Conservation (phyloP, 1,140 invertebrate species). For the Callitettix versicolor region DNA sequence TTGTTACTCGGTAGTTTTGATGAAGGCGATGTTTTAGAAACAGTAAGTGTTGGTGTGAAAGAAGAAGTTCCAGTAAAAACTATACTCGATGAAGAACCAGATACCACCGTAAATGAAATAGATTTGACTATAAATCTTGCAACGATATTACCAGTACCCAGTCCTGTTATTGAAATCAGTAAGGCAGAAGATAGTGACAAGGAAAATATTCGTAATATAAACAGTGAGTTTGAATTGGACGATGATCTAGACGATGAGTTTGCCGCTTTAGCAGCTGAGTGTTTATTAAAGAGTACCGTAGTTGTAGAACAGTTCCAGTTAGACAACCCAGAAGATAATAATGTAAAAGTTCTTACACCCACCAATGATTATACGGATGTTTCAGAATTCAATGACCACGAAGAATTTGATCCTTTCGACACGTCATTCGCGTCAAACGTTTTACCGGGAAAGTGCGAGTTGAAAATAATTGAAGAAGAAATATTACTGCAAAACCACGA, state of each 20-base stretch:
- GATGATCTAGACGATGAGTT: slow-evolving; percentile 56
- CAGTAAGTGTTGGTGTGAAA: slow-evolving; percentile 24
- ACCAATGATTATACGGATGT: neutral
- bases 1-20: slow-evolving; percentile 58
- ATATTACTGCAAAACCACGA: slow-evolving; percentile 28
- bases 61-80: slow-evolving; percentile 43
- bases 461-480: slow-evolving; percentile 50
- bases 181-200: neutral
- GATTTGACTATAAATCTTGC: slow-evolving; percentile 15
- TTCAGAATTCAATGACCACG: slow-evolving; percentile 24
- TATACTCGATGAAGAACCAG: slow-evolving; percentile 60
- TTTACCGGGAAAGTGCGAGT: slow-evolving; percentile 52
- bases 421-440: slow-evolving; percentile 72
- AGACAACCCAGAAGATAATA: neutral
- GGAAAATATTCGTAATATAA: neutral
- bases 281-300: slow-evolving; percentile 39
- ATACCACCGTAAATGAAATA: slow-evolving; percentile 25
- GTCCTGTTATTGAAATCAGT: slow-evolving; percentile 9
- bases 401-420: slow-evolving; percentile 68
- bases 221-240: slow-evolving; percentile 30
- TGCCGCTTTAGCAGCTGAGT: slow-evolving; percentile 59
- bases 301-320: neutral
- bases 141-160: slow-evolving; percentile 1
- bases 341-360: no score
- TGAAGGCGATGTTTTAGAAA: slow-evolving; percentile 25